Base-by-base conservation (phyloP, 2,797 vertebrate genomes). In the Rhincodon typus region DNA sequence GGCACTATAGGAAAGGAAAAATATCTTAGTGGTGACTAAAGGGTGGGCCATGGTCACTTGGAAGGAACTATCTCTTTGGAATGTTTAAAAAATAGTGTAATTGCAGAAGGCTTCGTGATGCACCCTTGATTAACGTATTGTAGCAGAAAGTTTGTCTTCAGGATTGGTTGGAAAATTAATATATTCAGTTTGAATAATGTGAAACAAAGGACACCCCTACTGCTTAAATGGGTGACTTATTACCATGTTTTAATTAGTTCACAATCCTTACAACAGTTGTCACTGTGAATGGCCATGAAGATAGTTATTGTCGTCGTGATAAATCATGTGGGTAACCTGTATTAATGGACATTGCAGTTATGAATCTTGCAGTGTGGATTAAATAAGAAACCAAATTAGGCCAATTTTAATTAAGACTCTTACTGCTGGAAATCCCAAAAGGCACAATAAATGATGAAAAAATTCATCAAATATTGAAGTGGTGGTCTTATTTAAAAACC, bases 311-410 rank as follows among this genome's bases (percentile, higher is more conserved):
- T 15, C 25, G 62, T 5, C 27, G 66, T 38, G 38, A 93, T 93
- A 93, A 69, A 93, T 93, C 34, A 93, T 42, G 90, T 42, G n/a
- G 57, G 21, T 93, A 93, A 93, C 90, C 90, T 93, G 90, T 69
- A 93, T 69, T 93, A 93, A 93, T 69, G 66, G 62, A 93, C n/a
- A 42, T 66, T 67, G 62, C n/a, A 10, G n/a, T 69, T 93, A 93
- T 93, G 90, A 67, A 69, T 93, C 62, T 93, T 67, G 90, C 66
- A 93, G 62, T 38, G 7, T 93, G 38, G 90, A 93, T 93, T 93
- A 93, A 93, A 93, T 93, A 93, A 93, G 57, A 93, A 93, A 93
- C 46, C 21, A 93, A 93, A 93, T 93, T 93, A 69, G 90, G 90
- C 66, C 90, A 93, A 93, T 93, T 66, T 69, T 93, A 93, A 93